phyloP scores from a whole-genome alignment of 2,113 vertebrate genomes.

The Hyperoodon ampullatus region DNA sequence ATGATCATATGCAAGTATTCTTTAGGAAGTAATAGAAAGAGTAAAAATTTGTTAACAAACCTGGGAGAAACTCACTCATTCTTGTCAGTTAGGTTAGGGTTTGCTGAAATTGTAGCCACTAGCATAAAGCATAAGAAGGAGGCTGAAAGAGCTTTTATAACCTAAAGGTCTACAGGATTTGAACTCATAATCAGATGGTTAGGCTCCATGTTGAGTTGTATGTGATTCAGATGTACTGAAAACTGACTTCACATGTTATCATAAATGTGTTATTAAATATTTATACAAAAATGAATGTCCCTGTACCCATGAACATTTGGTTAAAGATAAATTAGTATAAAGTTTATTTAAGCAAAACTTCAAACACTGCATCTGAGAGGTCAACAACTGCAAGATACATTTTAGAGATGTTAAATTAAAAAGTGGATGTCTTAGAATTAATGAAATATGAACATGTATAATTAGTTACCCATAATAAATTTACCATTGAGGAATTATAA shows the following conservation, averaged over 20 bases:
- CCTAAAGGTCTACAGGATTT: neutral
- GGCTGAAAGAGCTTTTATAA: conserved; percentile 31
- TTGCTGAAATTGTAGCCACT: neutral
- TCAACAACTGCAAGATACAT: neutral
- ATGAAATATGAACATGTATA: neutral
- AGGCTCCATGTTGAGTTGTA: neutral
- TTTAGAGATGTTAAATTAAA: conserved; percentile 43
- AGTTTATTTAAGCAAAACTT: conserved; percentile 46
- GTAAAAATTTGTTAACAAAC: conserved; percentile 34
- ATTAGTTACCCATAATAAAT: conserved; percentile 30
- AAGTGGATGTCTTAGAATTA: conserved; percentile 22
- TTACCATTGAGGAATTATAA: neutral
- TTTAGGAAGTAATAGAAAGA: conserved; percentile 17
- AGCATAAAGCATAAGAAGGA: neutral
- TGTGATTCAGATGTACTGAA: conserved; percentile 36
- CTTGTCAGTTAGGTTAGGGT: neutral
- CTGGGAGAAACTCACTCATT: neutral
- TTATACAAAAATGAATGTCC: neutral
- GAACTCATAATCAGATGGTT: neutral
- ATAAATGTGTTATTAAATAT: conserved; percentile 32
- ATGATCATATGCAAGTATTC: conserved; percentile 57
- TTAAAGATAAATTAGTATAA: conserved; percentile 57
- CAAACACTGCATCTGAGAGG: neutral
- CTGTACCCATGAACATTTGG: neutral
- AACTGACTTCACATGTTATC: conserved; percentile 13